Evolutionary conservation across 2,888 invertebrate species (phyloP).

Genomic region (Podabrus alpinus): DNA sequence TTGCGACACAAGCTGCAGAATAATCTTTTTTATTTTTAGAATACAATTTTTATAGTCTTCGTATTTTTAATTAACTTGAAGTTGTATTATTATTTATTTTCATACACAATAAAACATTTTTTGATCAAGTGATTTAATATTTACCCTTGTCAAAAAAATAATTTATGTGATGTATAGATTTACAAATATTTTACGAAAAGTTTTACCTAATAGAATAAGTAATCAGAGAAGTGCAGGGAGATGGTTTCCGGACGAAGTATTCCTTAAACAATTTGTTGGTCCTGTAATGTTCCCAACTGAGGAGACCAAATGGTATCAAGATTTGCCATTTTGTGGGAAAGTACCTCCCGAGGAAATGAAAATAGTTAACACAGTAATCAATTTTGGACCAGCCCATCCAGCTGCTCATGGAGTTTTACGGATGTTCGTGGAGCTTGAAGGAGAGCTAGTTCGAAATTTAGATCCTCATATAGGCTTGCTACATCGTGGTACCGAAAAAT

Average conservation of each 20-base stretch:
- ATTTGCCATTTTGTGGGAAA: conserved; percentile 1
- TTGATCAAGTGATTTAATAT: background rate
- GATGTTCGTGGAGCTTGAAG: conserved; percentile 78
- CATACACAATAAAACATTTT: background rate
- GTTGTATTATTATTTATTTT: background rate
- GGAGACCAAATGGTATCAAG: conserved; percentile 45
- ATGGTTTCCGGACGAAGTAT: conserved; percentile 73
- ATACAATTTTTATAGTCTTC: background rate
- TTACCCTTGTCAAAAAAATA: background rate
- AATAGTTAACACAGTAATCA: conserved; percentile 58
- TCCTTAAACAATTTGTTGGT: conserved; percentile 59
- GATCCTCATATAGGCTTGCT: conserved; percentile 87
- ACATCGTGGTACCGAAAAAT: conserved; percentile 87
- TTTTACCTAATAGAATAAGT: background rate
- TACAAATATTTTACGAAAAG: background rate
- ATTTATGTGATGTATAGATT: background rate
- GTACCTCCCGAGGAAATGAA: conserved; percentile 24
- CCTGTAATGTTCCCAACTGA: conserved; percentile 63
- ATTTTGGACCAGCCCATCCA: conserved; percentile 90
- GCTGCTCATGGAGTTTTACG: conserved; percentile 89
- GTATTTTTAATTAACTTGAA: background rate
- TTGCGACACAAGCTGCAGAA: conserved; percentile 11
- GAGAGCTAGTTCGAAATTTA: conserved; percentile 77
- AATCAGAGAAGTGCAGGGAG: conserved; percentile 36
- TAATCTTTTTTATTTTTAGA: background rate